Percentiles rank a stretch among this genome's conserved stretches.
These are phyloP conservation scores for Cercopithecus mona DNA, from an alignment of 2,113 vertebrate genomes.

Conservation along the genomic window DNA sequence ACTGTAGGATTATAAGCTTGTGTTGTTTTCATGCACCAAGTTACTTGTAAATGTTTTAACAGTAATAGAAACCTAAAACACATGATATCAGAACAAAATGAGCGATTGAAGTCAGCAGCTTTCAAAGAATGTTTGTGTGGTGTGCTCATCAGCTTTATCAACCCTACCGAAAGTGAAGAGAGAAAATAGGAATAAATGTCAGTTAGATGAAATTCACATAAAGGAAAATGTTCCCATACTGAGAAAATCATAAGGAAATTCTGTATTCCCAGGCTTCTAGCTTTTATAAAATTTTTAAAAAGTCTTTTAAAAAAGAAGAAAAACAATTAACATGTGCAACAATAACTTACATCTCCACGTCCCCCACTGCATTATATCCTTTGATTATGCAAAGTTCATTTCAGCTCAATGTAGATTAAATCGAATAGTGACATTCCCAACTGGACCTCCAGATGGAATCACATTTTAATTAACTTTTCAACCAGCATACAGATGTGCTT, in stretches of 20 bases:
- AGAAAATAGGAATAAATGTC: background rate
- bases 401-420: constrained; percentile 75
- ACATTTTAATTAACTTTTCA: constrained; percentile 81
- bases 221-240: background rate
- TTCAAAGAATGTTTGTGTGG: background rate
- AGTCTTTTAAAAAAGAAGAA: background rate
- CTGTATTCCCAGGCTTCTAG: background rate
- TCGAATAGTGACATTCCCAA: constrained; percentile 81
- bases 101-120: background rate
- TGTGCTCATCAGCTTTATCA: background rate
- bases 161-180: background rate
- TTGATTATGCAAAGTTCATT: constrained; percentile 81
- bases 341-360: constrained; percentile 49
- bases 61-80: background rate
- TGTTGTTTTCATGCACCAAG: background rate
- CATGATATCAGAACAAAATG: background rate
- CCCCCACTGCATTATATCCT: constrained; percentile 65
- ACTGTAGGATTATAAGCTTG: background rate
- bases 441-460: constrained; percentile 79
- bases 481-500: constrained; percentile 73
- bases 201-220: background rate
- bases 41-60: background rate
- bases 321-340: constrained; percentile 44
- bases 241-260: background rate
- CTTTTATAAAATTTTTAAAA: background rate